Conservation (phyloP, 2,888 invertebrate species). For the Abrostola triplasia region DNA sequence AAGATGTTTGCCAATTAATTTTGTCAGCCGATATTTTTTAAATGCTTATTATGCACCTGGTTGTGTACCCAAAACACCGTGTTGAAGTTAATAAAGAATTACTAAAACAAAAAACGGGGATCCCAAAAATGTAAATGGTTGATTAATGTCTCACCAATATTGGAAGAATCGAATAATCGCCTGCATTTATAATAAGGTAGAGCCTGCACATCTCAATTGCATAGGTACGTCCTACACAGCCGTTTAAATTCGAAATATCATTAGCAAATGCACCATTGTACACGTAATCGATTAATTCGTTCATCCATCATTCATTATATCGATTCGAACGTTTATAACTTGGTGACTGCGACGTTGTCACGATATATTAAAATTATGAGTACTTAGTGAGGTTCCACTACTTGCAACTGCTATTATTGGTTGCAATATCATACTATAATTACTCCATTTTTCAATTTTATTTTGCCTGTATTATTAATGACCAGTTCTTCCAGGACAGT, state of each 20-base stretch:
- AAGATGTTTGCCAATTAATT: slow-evolving; percentile 18
- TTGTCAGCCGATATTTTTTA: slow-evolving; percentile 20
- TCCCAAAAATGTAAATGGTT: slow-evolving; percentile 34
- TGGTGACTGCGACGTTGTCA: background rate
- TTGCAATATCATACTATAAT: background rate
- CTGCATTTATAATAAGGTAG: slow-evolving; percentile 4
- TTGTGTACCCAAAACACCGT: slow-evolving; percentile 30
- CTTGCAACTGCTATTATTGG: background rate
- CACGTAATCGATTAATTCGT: slow-evolving; percentile 5
- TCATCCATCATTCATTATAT: slow-evolving; percentile 3
- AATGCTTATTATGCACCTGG: slow-evolving; percentile 34
- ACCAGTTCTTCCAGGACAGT: too few relatives aligned
- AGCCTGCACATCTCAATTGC: slow-evolving; percentile 1
- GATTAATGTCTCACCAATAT: slow-evolving; percentile 29
- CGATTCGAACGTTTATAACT: slow-evolving; percentile 2
- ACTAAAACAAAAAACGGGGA: slow-evolving; percentile 19
- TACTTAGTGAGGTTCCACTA: background rate
- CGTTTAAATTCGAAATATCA: background rate
- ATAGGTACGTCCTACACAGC: slow-evolving; percentile 1
- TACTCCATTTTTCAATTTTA: background rate
- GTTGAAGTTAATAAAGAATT: slow-evolving; percentile 33
- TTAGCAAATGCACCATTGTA: background rate
- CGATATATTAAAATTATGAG: background rate
- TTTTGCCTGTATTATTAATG: too few relatives aligned
- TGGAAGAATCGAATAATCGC: background rate